These are phyloP conservation scores for Erebia ligea DNA, from an alignment of 2,888 invertebrate species.

Conservation along the genomic window DNA sequence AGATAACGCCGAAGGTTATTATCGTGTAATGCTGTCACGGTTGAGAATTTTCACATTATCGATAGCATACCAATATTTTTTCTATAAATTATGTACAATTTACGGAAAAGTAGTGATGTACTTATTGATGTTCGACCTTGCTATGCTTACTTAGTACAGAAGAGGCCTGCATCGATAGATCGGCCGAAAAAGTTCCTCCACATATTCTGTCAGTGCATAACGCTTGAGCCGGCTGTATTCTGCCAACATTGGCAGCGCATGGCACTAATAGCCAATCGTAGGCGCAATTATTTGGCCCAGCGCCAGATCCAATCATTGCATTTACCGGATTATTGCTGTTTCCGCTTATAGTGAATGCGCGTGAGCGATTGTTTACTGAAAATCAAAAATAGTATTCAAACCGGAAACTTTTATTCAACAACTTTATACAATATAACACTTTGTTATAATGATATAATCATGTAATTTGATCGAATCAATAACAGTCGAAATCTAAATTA, in stretches of 20 bases:
- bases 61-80: not conserved
- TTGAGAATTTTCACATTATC: not conserved
- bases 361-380: constrained; percentile 87
- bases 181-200: constrained; percentile 90
- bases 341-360: constrained; percentile 90
- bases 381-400: constrained; percentile 1
- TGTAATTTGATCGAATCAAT: not conserved
- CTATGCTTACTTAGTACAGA: constrained; percentile 85
- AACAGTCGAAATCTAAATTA: not conserved
- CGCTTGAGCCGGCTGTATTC: constrained; percentile 81
- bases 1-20: not conserved
- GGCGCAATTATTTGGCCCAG: constrained; percentile 87
- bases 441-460: not conserved
- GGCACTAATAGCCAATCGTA: constrained; percentile 92
- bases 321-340: constrained; percentile 88
- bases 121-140: not conserved
- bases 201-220: constrained; percentile 91
- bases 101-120: too few relatives aligned
- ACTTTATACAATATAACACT: not conserved
- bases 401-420: constrained; percentile 1
- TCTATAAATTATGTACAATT: too few relatives aligned
- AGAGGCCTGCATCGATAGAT: constrained; percentile 86
- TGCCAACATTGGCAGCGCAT: constrained; percentile 88
- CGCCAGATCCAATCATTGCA: constrained; percentile 87
- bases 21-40: constrained; percentile 56